Conservation (phyloP, 2,888 invertebrate species). For the Pediacus dermestoides region DNA sequence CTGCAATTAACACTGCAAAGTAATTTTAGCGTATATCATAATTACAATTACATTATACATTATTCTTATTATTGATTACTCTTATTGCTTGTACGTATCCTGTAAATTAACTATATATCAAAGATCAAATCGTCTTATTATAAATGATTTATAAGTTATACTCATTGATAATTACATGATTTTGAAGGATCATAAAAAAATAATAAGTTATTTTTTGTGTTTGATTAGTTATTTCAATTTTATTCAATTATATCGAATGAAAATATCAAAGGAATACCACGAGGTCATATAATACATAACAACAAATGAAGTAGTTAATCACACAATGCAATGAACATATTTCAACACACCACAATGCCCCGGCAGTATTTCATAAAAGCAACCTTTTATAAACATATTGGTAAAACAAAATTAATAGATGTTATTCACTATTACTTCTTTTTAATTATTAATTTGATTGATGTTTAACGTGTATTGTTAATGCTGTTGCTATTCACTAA, state of each 20-base stretch:
- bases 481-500: conserved; percentile 42
- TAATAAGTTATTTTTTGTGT: no score
- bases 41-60: no score
- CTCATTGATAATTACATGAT: no score
- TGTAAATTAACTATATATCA: no score
- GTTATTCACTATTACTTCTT: conserved; percentile 37
- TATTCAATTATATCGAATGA: conserved; percentile 2
- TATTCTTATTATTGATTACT: no score
- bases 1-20: no score
- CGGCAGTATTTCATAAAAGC: no score
- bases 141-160: no score
- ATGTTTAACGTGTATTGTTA: conserved; percentile 42
- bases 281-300: conserved; percentile 4
- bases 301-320: conserved; percentile 6
- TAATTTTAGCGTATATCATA: no score
- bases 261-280: conserved; percentile 2
- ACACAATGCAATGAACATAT: conserved; percentile 2
- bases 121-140: no score
- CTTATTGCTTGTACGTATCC: no score
- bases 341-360: conserved; percentile 3
- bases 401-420: conserved; percentile 33
- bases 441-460: conserved; percentile 43
- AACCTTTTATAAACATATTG: conserved; percentile 30
- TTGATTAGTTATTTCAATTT: conserved; percentile 1
- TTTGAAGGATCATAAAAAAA: no score